A percentile compares a stretch with the other conserved stretches of the same genome.
Conservation (phyloP, 2,113 vertebrate species). For the Elachura formosa region DNA sequence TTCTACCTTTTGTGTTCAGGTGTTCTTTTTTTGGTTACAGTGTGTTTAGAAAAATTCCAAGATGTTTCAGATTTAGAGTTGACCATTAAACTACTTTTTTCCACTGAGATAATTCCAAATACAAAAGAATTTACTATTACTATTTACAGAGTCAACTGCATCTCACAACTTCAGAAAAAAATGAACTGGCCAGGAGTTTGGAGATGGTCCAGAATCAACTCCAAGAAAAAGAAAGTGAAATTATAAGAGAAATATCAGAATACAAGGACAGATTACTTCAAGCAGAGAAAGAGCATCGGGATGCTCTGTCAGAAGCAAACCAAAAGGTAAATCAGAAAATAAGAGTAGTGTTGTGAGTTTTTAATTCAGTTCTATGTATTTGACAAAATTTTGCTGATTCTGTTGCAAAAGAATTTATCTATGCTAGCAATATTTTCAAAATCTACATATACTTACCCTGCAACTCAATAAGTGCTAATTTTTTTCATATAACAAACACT, state of each 20-base stretch:
- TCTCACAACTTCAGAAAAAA: slow-evolving; percentile 45
- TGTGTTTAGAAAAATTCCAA: background rate
- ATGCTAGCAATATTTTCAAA: background rate
- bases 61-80: background rate
- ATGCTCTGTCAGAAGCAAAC: slow-evolving; percentile 28
- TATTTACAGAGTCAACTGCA: slow-evolving; percentile 63
- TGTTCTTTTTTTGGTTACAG: background rate
- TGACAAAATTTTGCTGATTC: background rate
- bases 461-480: background rate
- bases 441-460: background rate
- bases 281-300: slow-evolving; percentile 3
- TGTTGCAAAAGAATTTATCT: background rate
- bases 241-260: slow-evolving; percentile 53
- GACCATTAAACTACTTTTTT: too few relatives aligned
- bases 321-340: slow-evolving; percentile 41
- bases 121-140: background rate
- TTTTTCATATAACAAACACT: background rate
- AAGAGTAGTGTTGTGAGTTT: background rate
- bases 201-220: slow-evolving; percentile 46
- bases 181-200: slow-evolving; percentile 51
- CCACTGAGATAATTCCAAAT: background rate
- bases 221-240: slow-evolving; percentile 43
- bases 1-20: background rate
- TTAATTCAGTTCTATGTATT: background rate
- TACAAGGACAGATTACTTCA: slow-evolving; percentile 59